These are phyloP conservation scores for Magallana gigas DNA, from an alignment of 1,140 invertebrate genomes.

Conservation along the genomic window DNA sequence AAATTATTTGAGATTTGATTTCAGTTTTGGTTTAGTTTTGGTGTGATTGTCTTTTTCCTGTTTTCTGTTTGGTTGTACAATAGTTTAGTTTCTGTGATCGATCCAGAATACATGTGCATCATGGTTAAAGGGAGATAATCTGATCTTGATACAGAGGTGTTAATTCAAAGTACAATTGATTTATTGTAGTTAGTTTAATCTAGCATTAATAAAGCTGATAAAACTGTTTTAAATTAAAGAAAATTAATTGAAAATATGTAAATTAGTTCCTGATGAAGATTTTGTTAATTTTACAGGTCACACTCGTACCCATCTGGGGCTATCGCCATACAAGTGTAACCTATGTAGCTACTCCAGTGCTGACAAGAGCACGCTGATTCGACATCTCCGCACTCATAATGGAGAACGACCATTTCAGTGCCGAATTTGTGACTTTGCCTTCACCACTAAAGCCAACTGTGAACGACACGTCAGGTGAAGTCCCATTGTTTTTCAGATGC, in stretches of 20 bases:
- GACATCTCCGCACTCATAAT: conserved; percentile 85
- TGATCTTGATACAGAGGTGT: not conserved
- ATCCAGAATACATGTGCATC: not conserved
- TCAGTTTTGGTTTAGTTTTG: conserved; percentile 1
- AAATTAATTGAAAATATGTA: too few relatives aligned
- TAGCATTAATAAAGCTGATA: not conserved
- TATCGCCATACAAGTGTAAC: conserved; percentile 75
- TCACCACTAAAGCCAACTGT: conserved; percentile 96
- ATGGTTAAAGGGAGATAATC: conserved; percentile 35
- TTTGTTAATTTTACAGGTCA: conserved; percentile 83
- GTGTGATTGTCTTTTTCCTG: not conserved
- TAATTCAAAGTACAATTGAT: not conserved
- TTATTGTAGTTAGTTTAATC: not conserved
- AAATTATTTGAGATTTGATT: not conserved
- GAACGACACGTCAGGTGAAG: conserved; percentile 84
- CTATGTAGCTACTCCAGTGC: conserved; percentile 76
- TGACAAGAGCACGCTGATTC: conserved; percentile 87
- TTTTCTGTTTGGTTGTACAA: not conserved
- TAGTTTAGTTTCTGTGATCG: not conserved
- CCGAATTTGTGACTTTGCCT: conserved; percentile 94
- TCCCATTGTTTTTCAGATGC: not conserved
- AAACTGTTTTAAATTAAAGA: too few relatives aligned
- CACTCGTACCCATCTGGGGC: conserved; percentile 84
- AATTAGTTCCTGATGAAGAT: too few relatives aligned
- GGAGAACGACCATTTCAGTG: conserved; percentile 97